Evolutionary conservation across 2,797 vertebrate genomes (phyloP), one percentile per base, ranked within the genome.

Genomic region (Trematocara caparti): DNA sequence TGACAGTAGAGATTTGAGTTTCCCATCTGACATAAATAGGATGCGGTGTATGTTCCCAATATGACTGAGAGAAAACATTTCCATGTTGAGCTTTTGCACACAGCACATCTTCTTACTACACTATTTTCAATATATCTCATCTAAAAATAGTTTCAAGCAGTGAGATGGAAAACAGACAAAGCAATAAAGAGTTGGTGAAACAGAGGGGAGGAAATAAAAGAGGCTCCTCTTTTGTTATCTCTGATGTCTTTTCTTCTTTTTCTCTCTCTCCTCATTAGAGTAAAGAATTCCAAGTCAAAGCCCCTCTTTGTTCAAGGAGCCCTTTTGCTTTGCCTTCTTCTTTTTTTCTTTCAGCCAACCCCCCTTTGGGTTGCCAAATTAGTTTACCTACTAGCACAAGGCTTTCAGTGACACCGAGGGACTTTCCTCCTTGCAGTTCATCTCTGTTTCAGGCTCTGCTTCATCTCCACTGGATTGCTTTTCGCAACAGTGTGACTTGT

Each of bases 121-220:
- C 83, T 85, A 78, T 83, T 91, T 90, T 85, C 80, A 84, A 90
- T 86, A 90, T 34, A 87, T 86, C 48, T 82, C 75, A 62, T 90
- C 93, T 90, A 92, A 93, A 94, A 95, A 93, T 92, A 94, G 86
- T 93, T 86, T 75, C 38, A 86, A 86, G 82, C 89, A 73, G 83
- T 34, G 77, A 80, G 77, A 90, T 79, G 81, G 82, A 81, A 79
- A 88, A 88, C 62, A 82, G 91, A 91, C 79, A 82, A 79, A 90
- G 86, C 82, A 86, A 86, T 81, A 90, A 85, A 85, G 83, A 86
- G 69, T 79, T 40, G 34, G 72, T 15, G 15, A 81, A 74, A 80
- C 55, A 47, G 77, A 76, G 75, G 74, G 66, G 19, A 83, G 85
- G 85, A 83, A 75, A 90, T 86, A 82, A 88, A 85, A 78, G 79